Conservation (phyloP, 2,888 invertebrate genomes). For the Drosophila antonietae region DNA sequence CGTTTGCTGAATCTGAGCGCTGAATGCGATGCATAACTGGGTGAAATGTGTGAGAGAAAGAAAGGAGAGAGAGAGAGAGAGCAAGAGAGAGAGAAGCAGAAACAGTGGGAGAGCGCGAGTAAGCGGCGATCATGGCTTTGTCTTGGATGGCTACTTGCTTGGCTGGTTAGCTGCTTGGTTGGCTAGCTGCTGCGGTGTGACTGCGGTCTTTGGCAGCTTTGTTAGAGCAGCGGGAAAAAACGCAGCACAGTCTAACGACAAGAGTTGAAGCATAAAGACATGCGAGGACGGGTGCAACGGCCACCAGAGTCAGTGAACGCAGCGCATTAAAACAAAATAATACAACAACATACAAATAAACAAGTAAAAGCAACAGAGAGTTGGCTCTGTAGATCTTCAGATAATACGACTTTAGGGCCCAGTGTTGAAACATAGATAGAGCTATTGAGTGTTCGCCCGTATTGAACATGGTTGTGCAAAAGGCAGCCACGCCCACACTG, state of each 20-base stretch:
- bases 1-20: slow-evolving; percentile 46
- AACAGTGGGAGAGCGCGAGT: slow-evolving; percentile 17
- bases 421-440: slow-evolving; percentile 17
- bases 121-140: slow-evolving; percentile 29
- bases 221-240: slow-evolving; percentile 58
- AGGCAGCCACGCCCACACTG: slow-evolving; percentile 59
- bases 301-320: slow-evolving; percentile 75
- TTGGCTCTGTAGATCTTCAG: slow-evolving; percentile 4
- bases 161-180: slow-evolving; percentile 33
- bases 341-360: slow-evolving; percentile 24
- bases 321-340: slow-evolving; percentile 25
- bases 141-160: slow-evolving; percentile 36
- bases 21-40: slow-evolving; percentile 52
- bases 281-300: slow-evolving; percentile 74
- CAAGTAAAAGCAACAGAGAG: slow-evolving; percentile 5
- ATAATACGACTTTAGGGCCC: neutral
- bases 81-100: neutral
- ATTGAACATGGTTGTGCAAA: slow-evolving; percentile 62
- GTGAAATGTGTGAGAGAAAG: slow-evolving; percentile 36
- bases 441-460: neutral
- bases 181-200: slow-evolving; percentile 21
- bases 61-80: neutral
- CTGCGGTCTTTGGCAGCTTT: slow-evolving; percentile 41
- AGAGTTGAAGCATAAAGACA: slow-evolving; percentile 77
- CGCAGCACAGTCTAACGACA: slow-evolving; percentile 70